Evolutionary conservation across 2,113 vertebrate species (phyloP).

Genomic region (Pluvianellus socialis): DNA sequence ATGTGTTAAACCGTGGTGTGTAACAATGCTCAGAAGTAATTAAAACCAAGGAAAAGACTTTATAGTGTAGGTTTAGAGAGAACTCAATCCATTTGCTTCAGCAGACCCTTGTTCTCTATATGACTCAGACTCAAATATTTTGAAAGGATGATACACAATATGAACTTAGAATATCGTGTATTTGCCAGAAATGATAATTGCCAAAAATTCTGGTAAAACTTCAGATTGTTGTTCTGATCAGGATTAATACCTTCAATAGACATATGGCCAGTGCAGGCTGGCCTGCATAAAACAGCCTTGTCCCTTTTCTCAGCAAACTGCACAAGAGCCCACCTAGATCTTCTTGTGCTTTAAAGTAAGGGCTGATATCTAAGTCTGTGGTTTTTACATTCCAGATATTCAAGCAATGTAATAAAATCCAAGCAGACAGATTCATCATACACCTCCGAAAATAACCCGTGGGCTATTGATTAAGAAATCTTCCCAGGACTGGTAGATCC

Average conservation of each 20-base stretch:
- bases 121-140: neutral
- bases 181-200: neutral
- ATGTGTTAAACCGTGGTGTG: rapidly evolving
- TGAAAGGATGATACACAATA: neutral
- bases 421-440: neutral
- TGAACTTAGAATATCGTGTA: neutral
- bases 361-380: neutral
- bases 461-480: neutral
- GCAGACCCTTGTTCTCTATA: neutral
- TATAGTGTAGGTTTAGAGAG: neutral
- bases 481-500: neutral
- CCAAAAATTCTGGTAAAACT: neutral
- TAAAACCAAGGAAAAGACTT: neutral
- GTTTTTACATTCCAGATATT: neutral
- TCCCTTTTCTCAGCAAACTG: neutral
- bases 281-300: neutral
- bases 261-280: neutral
- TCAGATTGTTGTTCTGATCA: neutral
- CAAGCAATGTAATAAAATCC: neutral
- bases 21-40: neutral
- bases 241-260: neutral
- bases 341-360: neutral
- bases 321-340: neutral
- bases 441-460: neutral
- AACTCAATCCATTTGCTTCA: neutral